Conservation (phyloP, 1,140 invertebrate genomes). For the Polypedilum pembai region DNA sequence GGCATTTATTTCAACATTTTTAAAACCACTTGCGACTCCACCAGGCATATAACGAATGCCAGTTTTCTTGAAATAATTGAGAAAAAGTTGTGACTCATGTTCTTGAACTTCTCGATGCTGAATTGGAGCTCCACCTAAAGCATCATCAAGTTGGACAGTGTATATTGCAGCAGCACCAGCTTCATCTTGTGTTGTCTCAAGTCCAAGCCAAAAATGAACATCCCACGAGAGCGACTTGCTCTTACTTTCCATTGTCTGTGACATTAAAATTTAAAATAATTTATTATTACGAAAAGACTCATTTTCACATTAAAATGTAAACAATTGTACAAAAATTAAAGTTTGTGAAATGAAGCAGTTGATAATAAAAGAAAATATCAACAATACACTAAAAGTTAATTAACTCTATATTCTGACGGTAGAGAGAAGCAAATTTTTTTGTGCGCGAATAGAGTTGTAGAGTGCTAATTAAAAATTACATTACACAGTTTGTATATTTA, state of each 20-base stretch:
- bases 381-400: too few relatives aligned
- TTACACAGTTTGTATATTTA: not conserved
- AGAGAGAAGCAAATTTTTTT: too few relatives aligned
- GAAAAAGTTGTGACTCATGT: conserved; percentile 72
- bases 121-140: conserved; percentile 73
- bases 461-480: too few relatives aligned
- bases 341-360: too few relatives aligned
- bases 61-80: conserved; percentile 64
- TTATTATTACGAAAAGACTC: not conserved
- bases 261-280: conserved; percentile 30
- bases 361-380: too few relatives aligned
- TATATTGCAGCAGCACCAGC: conserved; percentile 78
- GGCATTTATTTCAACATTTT: conserved; percentile 68
- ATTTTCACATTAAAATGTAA: too few relatives aligned
- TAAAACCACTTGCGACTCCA: conserved; percentile 75
- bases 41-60: conserved; percentile 68
- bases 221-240: conserved; percentile 63
- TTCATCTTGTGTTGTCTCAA: conserved; percentile 76
- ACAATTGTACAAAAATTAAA: too few relatives aligned
- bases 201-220: conserved; percentile 86
- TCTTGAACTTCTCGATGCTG: conserved; percentile 83
- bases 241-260: conserved; percentile 56
- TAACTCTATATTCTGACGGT: too few relatives aligned
- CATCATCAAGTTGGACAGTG: conserved; percentile 78
- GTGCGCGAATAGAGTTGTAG: too few relatives aligned